phyloP scores from a whole-genome alignment of 2,888 invertebrate genomes.

The Microplitis deprimator region DNA sequence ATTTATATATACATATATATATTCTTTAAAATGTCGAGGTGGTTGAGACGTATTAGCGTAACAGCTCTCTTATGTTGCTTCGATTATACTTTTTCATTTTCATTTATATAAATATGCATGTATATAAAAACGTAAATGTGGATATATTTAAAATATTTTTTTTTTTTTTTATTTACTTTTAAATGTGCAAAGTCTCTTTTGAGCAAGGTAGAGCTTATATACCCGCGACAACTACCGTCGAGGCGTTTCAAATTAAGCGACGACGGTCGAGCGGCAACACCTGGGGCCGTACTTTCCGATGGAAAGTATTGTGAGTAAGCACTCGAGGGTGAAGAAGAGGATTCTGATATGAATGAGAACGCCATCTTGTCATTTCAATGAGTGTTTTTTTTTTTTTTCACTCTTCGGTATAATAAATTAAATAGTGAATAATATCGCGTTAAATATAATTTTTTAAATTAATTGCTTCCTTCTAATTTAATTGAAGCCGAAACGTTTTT shows the following conservation, averaged over 20 bases:
- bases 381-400: conserved; percentile 2
- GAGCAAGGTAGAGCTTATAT: conserved; percentile 19
- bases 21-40: conserved; percentile 42
- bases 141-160: background rate
- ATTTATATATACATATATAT: conserved; percentile 2
- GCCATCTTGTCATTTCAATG: conserved; percentile 16
- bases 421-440: background rate
- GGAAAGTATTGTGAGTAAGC: conserved; percentile 25
- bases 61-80: conserved; percentile 46
- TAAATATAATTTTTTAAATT: too few relatives aligned
- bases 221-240: conserved; percentile 21
- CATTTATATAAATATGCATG: conserved; percentile 13
- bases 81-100: conserved; percentile 35
- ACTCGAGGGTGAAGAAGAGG: conserved; percentile 8
- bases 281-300: conserved; percentile 33
- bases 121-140: conserved; percentile 12
- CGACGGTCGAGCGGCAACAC: conserved; percentile 27
- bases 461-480: too few relatives aligned
- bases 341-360: conserved; percentile 9
- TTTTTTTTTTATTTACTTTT: background rate
- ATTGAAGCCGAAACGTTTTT: too few relatives aligned
- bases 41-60: conserved; percentile 58
- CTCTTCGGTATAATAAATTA: background rate
- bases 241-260: conserved; percentile 40
- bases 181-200: conserved; percentile 3